Conservation (phyloP, 2,113 vertebrate genomes). For the Tetraodon nigroviridis region DNA sequence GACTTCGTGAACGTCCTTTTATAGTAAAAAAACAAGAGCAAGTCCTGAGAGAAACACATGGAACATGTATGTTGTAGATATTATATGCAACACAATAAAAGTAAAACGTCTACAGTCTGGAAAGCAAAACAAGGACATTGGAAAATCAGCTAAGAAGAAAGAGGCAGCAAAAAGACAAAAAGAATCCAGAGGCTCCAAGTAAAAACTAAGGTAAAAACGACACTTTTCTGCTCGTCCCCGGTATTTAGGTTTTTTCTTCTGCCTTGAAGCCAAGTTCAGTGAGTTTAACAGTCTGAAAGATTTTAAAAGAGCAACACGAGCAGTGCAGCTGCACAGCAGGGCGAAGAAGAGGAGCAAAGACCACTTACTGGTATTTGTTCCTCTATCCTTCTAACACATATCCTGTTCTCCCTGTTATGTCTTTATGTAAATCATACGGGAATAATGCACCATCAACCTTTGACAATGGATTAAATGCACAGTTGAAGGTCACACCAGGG, state of each 20-base stretch:
- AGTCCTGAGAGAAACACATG: too few species aligned
- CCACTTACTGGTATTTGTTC: neutral
- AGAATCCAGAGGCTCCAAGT: conserved; percentile 6
- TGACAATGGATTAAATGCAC: too few species aligned
- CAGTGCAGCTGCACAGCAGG: neutral
- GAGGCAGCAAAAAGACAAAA: conserved; percentile 2
- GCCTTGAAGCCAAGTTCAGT: conserved; percentile 11
- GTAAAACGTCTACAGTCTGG: too few species aligned
- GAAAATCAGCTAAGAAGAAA: conserved; percentile 12
- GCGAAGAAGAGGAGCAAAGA: neutral
- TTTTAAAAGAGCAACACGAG: conserved; percentile 1
- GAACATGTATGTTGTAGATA: too few species aligned
- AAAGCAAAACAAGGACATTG: neutral
- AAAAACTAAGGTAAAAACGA: conserved; percentile 1
- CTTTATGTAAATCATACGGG: neutral
- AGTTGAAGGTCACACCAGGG: neutral
- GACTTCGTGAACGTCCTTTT: too few species aligned
- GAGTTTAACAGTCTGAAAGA: conserved; percentile 28
- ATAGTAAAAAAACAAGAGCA: too few species aligned
- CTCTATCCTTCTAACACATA: neutral
- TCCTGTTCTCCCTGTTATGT: neutral
- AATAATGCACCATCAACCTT: too few species aligned
- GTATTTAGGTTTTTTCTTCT: neutral
- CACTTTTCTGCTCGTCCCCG: neutral
- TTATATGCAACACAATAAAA: too few species aligned